Evolutionary conservation across 92 coral and sea anemone species (phyloP), one percentile per base, ranked within the genome.

Genomic region (Porites evermanni): DNA sequence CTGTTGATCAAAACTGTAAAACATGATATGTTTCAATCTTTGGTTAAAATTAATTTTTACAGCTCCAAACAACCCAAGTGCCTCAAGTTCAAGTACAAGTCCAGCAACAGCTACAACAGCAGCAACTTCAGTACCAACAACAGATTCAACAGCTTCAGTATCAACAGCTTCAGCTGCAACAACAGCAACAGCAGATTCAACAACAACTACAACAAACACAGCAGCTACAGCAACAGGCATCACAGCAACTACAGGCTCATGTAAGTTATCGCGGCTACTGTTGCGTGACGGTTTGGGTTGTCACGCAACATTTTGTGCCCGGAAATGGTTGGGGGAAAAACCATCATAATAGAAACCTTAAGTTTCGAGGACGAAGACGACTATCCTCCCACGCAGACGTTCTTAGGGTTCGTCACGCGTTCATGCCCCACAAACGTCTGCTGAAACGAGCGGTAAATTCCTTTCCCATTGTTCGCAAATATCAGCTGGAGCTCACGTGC

Each of bases 131-230:
- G 82, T 93, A 95, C 82, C 94, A 95, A 72, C 99, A 97, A 67
- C 98, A 95, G 71, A 89, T 95, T 47, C 99, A 97, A 78, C 98
- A 95, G 76, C 91, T 97, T 1, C 99, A 97, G 66, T 82, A 88
- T 24, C 98, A 97, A 78, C 93, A 93, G 72, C 90, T 89, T 18
- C 98, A 97, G 67, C 92, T 95, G 60, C 99, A 95, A 32, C 99
- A 96, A 74, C 96, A 94, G 65, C 91, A 95, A 58, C 98, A 95
- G 21, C 98, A 94, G 87, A 53, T 94, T 21, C 98, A 94, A 50
- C 98, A 94, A 75, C 98, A 93, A 64, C 88, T 94, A 8, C 98
- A 94, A 17, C 98, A 94, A 75, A 88, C 94, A 8, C 94, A 93
- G 67, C 92, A 85, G 70, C 92, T 80, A n/a, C 91, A 80, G 71